Evolutionary conservation across 2,888 invertebrate species (phyloP).

Genomic region (Conistra vaccinii): DNA sequence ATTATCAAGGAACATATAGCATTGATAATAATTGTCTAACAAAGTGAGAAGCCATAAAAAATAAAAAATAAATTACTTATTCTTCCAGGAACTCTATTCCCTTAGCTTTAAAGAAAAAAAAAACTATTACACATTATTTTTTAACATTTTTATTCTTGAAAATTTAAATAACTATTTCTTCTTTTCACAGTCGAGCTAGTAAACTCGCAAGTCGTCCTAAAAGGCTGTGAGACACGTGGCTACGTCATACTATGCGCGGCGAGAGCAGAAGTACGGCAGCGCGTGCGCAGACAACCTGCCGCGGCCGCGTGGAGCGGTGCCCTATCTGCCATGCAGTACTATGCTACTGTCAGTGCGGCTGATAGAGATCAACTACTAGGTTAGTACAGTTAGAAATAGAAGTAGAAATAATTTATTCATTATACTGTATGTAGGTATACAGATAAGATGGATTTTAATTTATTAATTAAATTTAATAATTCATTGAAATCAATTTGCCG

Average conservation of each 20-base stretch:
- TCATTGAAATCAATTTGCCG: too few species aligned
- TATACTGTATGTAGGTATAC: neutral
- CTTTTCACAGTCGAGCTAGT: conserved; percentile 94
- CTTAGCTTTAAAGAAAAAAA: too few species aligned
- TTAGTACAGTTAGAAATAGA: conserved; percentile 70
- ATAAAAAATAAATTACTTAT: too few species aligned
- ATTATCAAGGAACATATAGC: too few species aligned
- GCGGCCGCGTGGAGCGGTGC: conserved; percentile 99
- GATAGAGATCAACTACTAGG: conserved; percentile 83
- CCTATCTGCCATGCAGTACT: conserved; percentile 99
- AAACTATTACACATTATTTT: too few species aligned
- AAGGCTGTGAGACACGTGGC: conserved; percentile 99
- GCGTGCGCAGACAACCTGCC: conserved; percentile 94
- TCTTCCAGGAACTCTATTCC: too few species aligned
- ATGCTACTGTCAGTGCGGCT: conserved; percentile 98
- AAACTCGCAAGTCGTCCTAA: conserved; percentile 98
- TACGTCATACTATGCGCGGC: conserved; percentile 99
- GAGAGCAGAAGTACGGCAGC: conserved; percentile 97
- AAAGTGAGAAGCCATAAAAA: too few species aligned
- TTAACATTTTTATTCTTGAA: too few species aligned
- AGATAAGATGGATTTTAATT: too few species aligned
- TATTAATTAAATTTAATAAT: too few species aligned
- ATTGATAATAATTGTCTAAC: too few species aligned
- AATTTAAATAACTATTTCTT: too few species aligned
- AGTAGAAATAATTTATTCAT: neutral